Conservation (phyloP, 2,888 invertebrate species). For the Phytoseiulus persimilis region DNA sequence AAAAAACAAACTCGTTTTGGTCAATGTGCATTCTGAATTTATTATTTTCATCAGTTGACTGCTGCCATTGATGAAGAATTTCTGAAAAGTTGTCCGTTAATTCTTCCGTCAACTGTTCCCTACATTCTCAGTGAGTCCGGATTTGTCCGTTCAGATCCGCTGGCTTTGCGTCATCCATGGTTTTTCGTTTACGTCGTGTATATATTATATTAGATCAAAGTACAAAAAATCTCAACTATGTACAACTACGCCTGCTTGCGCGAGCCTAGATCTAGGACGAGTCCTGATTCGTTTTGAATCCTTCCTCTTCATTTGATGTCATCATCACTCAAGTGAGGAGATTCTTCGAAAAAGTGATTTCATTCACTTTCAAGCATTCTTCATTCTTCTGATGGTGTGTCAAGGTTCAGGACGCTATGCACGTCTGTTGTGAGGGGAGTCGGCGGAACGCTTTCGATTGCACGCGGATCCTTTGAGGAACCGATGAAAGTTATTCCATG, state of each 20-base stretch:
- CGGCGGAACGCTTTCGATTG: background rate
- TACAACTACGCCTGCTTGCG: conserved; percentile 15
- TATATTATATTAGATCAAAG: conserved; percentile 35
- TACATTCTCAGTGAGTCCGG: background rate
- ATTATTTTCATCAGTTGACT: background rate
- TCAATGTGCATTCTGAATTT: background rate
- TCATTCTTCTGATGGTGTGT: background rate
- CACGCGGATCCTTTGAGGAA: background rate
- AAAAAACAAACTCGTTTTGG: background rate
- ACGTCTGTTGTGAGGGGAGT: background rate
- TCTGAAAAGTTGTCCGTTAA: background rate
- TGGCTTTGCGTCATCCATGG: background rate
- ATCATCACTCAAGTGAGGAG: background rate
- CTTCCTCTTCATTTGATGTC: background rate
- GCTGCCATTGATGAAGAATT: background rate
- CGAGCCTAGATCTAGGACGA: conserved; percentile 6
- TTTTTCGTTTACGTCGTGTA: background rate
- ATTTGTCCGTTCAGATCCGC: background rate
- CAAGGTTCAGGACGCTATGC: background rate
- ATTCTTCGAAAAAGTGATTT: background rate
- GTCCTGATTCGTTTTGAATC: background rate
- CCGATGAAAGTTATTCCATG: background rate
- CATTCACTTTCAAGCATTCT: background rate
- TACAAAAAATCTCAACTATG: conserved; percentile 31
- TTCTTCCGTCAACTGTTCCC: background rate